Evolutionary conservation across 1,140 invertebrate genomes (phyloP), one percentile per base, ranked within the genome.

Genomic region (Rhagoletis pomonella): DNA sequence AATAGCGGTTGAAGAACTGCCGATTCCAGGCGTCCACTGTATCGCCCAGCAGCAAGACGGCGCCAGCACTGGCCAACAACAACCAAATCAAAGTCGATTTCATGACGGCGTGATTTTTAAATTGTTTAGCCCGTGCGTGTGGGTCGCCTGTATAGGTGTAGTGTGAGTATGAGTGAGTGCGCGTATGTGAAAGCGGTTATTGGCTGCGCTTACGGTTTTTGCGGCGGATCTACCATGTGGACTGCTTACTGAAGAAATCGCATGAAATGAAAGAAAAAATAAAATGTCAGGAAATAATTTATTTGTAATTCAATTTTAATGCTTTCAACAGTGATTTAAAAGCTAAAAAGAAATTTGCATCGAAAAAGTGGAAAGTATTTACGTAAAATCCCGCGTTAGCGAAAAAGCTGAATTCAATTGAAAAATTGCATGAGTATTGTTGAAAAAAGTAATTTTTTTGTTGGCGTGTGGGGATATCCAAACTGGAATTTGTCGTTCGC

Each of bases 1-100:
- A 97, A 93, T 97, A 97, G 86, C 97, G 95, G 93, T 97, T 97
- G 93, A 97, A 97, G 9, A 97, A 94, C 1, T 87, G 55, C 0
- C 96, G 96, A 86, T 96, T 96, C 96, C 96, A 97, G 55, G 95
- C 96, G 86, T 95, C 93, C 19, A 94, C 90, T 88, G 93, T 92
- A 62, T 93, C 89, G 55, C 93, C 91, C 69, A 93, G 81, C 10
- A 92, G 89, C 87, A 94, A 88, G 84, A 92, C 73, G 87, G 91
- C 87, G 19, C 73, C 73, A 81, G 19, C 44, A 89, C 89, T 77
- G 67, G 91, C 91, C 85, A 92, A 67, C 39, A 89, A 89, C 88
- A 89, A 89, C 88, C 90, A 90, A 77, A 92, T 89, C 85, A 91
- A 88, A 81, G 91, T 89, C 86, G 89, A 89, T 88, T 88, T 92